Evolutionary conservation across 1,140 invertebrate genomes (phyloP).

Genomic region (Drosophila dunni): DNA sequence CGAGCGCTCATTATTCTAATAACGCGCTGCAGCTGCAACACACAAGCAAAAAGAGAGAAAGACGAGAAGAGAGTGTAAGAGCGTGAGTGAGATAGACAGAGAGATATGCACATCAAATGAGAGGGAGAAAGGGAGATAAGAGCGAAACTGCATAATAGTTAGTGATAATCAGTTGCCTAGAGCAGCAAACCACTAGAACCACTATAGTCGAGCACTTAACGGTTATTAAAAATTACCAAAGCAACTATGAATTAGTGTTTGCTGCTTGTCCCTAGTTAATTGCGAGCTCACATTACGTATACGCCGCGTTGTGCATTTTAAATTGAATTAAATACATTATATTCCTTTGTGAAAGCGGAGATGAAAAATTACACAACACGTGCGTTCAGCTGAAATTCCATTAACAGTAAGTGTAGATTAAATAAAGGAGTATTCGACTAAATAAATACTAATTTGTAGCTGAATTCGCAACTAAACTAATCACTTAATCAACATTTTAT

Average conservation of each 20-base stretch:
- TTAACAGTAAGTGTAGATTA: no score
- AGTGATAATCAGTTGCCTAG: constrained; percentile 16
- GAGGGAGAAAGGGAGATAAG: background rate
- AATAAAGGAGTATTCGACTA: no score
- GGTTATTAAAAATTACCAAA: constrained; percentile 32
- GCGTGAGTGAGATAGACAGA: background rate
- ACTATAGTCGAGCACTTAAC: constrained; percentile 25
- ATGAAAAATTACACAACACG: no score
- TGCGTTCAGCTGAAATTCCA: no score
- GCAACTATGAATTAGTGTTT: constrained; percentile 24
- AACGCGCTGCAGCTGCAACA: constrained; percentile 48
- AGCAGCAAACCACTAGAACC: constrained; percentile 7
- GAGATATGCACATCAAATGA: background rate
- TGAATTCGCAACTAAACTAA: background rate
- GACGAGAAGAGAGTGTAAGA: background rate
- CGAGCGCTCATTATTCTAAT: constrained; percentile 39
- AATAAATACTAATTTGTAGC: background rate
- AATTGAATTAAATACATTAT: no score
- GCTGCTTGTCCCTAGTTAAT: background rate
- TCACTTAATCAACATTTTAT: constrained; percentile 9
- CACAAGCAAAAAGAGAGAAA: constrained; percentile 5
- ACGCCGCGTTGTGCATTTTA: background rate
- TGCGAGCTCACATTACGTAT: constrained; percentile 4
- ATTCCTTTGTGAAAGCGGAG: no score
- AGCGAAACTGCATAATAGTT: constrained; percentile 4